A percentile compares a stretch with the other conserved stretches of the same genome.
These are phyloP conservation scores for Periophthalmodon schlosseri DNA, from an alignment of 2,113 vertebrate genomes.

Conservation along the genomic window DNA sequence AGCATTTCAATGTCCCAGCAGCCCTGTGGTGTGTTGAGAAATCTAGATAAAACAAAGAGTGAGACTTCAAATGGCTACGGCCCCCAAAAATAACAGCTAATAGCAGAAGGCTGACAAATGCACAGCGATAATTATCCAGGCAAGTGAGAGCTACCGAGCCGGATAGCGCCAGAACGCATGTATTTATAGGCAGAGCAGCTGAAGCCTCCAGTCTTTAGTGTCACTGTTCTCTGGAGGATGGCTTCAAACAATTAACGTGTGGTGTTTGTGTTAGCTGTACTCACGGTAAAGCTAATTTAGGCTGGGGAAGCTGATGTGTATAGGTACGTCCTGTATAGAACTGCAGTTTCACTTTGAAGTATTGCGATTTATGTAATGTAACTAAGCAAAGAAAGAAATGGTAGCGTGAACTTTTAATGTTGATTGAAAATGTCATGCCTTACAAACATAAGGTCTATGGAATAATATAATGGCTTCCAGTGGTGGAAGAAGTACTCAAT, in stretches of 20 bases:
- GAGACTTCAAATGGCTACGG: conserved; percentile 68
- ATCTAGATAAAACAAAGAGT: conserved; percentile 67
- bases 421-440: too few species aligned
- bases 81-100: conserved; percentile 71
- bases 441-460: too few species aligned
- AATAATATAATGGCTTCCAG: too few species aligned
- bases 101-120: conserved; percentile 70
- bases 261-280: conserved; percentile 22
- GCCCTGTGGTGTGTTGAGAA: conserved; percentile 59
- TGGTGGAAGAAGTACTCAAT: too few species aligned
- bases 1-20: conserved; percentile 59
- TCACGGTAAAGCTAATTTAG: not conserved
- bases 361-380: not conserved
- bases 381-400: not conserved
- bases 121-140: conserved; percentile 75
- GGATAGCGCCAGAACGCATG: conserved; percentile 66
- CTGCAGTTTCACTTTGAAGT: not conserved
- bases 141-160: conserved; percentile 49
- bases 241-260: conserved; percentile 64
- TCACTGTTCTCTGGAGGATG: conserved; percentile 63
- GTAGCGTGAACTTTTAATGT: too few species aligned
- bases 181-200: conserved; percentile 76
- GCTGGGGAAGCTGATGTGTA: not conserved
- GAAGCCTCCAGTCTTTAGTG: conserved; percentile 56
- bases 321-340: not conserved